Evolutionary conservation across 2,113 vertebrate genomes (phyloP).

Genomic region (Platysteira castanea): DNA sequence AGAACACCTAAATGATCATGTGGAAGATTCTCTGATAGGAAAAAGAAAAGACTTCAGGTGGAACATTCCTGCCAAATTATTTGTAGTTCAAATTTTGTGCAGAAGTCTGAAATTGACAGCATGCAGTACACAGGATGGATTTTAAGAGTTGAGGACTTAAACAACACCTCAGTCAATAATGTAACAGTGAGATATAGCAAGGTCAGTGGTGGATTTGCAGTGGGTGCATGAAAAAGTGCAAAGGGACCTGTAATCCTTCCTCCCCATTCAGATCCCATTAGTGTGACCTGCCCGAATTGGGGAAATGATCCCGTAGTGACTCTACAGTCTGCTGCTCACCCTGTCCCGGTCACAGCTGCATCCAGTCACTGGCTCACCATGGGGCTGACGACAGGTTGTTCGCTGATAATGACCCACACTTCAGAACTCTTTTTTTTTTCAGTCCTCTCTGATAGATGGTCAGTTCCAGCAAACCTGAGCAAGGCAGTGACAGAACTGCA

Average conservation of each 20-base stretch:
- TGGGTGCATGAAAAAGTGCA: neutral
- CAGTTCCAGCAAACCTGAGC: neutral
- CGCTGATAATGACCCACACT: neutral
- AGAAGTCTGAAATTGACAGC: neutral
- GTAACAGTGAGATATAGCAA: neutral
- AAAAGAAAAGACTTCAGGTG: neutral
- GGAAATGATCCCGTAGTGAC: neutral
- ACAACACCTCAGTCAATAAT: neutral
- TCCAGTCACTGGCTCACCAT: neutral
- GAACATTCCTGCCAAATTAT: neutral
- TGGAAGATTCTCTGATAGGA: neutral
- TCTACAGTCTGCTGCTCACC: neutral
- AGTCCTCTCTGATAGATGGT: neutral
- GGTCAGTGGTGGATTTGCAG: neutral
- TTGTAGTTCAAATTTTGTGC: neutral
- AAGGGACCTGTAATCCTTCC: neutral
- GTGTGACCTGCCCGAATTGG: neutral
- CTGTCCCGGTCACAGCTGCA: constrained; percentile 20
- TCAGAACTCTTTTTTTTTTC: neutral
- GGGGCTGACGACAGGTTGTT: neutral
- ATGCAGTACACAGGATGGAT: neutral
- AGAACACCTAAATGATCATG: neutral
- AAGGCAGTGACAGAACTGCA: neutral
- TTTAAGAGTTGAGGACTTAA: neutral
- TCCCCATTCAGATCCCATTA: neutral